Evolutionary conservation across 1,140 invertebrate genomes (phyloP), one percentile per base, ranked within the genome.

Genomic region (Sipha flava): DNA sequence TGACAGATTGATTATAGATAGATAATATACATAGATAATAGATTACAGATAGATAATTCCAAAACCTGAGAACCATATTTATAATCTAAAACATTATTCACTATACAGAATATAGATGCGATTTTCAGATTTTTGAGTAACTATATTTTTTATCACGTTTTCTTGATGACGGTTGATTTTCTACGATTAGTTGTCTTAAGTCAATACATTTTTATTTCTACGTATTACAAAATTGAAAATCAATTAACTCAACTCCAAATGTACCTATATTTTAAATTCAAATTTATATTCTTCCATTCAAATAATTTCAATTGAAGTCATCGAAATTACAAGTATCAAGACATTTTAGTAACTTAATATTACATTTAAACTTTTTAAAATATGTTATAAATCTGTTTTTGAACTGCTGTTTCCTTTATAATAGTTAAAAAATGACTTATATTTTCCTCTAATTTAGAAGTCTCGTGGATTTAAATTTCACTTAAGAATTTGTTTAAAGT

Each of bases 291-390:
- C 31, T 29, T 62, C 26, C 29, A 62, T 62, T 62, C 10, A 62
- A 62, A 62, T 66, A 66, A 66, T 66, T 34, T 66, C 40, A 66
- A 66, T 66, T 34, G 40, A 66, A 66, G 40, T 43, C n/a, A 66
- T 66, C 21, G 34, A 23, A 12, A 66, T 66, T 66, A 14, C n/a
- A 23, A 21, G n/a, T 43, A 66, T 40, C 34, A 40, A n/a, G 62
- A n/a, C 1, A 66, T 66, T 40, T 40, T 0, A 66, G 10, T 14
- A 40, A 40, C n/a, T 66, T 62, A 62, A 62, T 59, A 59, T 59
- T 31, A 59, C 54, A 59, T 34, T 62, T 0, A n/a, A 34, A 18
- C 5, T 62, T 29, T 62, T 62, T 34, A 34, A 34, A 62, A 62
- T 62, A n/a, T n/a, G n/a, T 29, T 7, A 18, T 62, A 62, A 66